Evolutionary conservation across 2,113 vertebrate species (phyloP), one percentile per base, ranked within the genome.

Genomic region (Tachysurus fulvidraco): DNA sequence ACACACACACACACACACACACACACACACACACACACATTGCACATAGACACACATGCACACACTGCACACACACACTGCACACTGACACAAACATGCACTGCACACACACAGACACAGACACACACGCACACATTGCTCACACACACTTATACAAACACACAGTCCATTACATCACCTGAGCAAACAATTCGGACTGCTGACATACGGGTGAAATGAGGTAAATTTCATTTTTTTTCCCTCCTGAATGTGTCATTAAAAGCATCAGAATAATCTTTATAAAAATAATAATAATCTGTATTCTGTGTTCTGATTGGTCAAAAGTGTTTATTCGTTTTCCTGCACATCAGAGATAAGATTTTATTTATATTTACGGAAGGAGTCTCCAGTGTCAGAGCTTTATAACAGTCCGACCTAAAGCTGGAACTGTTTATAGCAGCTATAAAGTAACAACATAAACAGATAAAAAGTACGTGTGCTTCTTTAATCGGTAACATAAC

Each of bases 91-190:
- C 74, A 77, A 46, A 77, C 74, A 77, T n/a, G n/a, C n/a, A n/a
- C n/a, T n/a, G n/a, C 46, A 55, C 76, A 55, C 76, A 23, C 21
- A 21, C 52, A 74, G 46, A 77, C 74, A 77, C 74, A 76, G 46
- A 28, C 73, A 76, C 36, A 9, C 36, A 73, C 41, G 23, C 11
- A 23, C 1, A 10, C n/a, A 64, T n/a, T n/a, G n/a, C n/a, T n/a
- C 60, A 64, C 9, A 25, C 25, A 64, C 59, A 64, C 80, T 65
- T 13, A 36, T 36, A 36, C 36, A 36, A 36, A 36, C 36, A 36
- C 46, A 46, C 5, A 55, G 59, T 65, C 84, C 84, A 78, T 85
- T 77, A 78, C 84, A 77, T 85, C 84, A 85, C 55, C 57, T 44
- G 13, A 77, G 44, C 57, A 78, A 85, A 85, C 46, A 64, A 76